Evolutionary conservation across 2,888 invertebrate species (phyloP).

Genomic region (Acleris emargana): DNA sequence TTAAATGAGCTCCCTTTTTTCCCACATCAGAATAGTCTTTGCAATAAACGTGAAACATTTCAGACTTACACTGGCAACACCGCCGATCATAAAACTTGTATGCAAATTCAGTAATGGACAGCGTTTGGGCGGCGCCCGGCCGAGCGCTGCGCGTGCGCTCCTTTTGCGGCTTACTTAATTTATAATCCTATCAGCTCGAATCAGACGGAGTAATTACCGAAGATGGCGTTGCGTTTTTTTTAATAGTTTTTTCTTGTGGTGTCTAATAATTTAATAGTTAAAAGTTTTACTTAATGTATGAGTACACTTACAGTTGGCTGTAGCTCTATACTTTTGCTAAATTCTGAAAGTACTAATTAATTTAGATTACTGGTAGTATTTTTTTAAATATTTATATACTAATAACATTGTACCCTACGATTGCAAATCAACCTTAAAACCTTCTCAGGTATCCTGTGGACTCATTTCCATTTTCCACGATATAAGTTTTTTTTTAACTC

Average conservation of each 20-base stretch:
- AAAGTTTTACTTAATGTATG: no score
- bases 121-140: conserved; percentile 38
- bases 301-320: no score
- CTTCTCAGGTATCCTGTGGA: no score
- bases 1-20: not conserved
- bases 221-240: conserved; percentile 5
- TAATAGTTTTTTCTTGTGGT: not conserved
- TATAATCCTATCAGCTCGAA: conserved; percentile 37
- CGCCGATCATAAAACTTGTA: conserved; percentile 28
- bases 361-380: no score
- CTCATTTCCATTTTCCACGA: no score
- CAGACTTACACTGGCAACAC: conserved; percentile 23
- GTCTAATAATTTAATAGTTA: no score
- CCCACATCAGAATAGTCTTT: not conserved
- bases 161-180: conserved; percentile 38
- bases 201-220: conserved; percentile 27
- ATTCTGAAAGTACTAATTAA: no score
- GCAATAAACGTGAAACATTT: not conserved
- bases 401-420: no score
- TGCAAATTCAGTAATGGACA: conserved; percentile 40
- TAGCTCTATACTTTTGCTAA: no score
- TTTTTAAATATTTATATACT: no score
- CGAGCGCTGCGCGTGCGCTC: conserved; percentile 16
- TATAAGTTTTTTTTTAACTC: no score
- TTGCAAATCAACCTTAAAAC: no score